Percentiles rank a stretch among this genome's conserved stretches.
phyloP scores from a whole-genome alignment of 2,888 invertebrate species.

The Schizotus pectinicornis region DNA sequence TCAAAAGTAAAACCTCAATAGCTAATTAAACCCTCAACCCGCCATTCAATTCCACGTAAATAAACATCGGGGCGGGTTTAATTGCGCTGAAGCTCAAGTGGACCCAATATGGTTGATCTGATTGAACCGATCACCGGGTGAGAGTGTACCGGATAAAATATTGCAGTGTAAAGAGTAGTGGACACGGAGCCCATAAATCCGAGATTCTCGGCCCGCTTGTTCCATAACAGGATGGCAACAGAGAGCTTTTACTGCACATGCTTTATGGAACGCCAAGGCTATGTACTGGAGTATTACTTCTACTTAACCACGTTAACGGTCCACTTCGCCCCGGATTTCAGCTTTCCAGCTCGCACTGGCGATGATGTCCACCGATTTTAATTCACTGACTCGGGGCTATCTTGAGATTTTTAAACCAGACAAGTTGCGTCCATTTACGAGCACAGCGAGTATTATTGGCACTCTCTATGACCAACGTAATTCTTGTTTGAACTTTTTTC shows the following conservation, averaged over 20 bases:
- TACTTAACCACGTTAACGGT: constrained; percentile 44
- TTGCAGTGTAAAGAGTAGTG: constrained; percentile 29
- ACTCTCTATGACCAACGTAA: no score
- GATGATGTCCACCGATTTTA: no score
- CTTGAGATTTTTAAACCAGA: no score
- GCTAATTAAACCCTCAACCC: constrained; percentile 4
- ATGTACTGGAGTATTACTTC: constrained; percentile 40
- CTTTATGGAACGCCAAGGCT: constrained; percentile 37
- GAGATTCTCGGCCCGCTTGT: constrained; percentile 34
- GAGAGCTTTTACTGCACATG: constrained; percentile 36
- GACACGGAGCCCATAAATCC: constrained; percentile 37
- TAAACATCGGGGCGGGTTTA: constrained; percentile 24
- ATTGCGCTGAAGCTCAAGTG: constrained; percentile 34
- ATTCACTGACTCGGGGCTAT: no score
- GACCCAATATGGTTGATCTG: constrained; percentile 27
- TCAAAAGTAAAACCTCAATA: constrained; percentile 10
- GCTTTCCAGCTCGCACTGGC: constrained; percentile 23
- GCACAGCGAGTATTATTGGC: no score
- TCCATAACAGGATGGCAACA: constrained; percentile 37
- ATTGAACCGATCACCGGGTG: constrained; percentile 32
- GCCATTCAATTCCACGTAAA: constrained; percentile 1
- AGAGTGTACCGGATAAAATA: constrained; percentile 36
- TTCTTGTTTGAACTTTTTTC: no score
- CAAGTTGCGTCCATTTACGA: no score
- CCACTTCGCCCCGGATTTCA: constrained; percentile 30